Base-by-base conservation (phyloP, 1,140 invertebrate genomes). In the Ridgeia piscesae region DNA sequence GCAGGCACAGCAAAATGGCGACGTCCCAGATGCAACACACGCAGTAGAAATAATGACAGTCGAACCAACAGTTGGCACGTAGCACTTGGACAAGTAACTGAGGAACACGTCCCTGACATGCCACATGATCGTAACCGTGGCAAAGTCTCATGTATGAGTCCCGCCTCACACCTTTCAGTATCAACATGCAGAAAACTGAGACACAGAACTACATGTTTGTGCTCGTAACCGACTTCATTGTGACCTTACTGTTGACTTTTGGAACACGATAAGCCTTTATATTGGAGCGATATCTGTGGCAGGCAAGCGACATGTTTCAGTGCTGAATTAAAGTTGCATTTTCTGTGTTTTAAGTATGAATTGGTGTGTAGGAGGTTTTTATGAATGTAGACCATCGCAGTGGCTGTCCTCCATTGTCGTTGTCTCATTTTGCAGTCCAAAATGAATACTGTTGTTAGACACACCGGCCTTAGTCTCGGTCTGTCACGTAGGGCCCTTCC, bases 41-140 rank as follows among this genome's bases (percentile, higher is more conserved):
- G 94, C 94, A 91, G 94, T 95, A 4, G 95, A 95, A 93, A 94
- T 95, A 9, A 94, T 94, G 91, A 93, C 94, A 33, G 93, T 94
- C 35, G 93, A 95, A 77, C 58, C 58, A 21, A 27, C 58, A 0
- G 58, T 77, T 4, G 58, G 11, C 27, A 77, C 58, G 58, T 77
- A 77, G 27, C 58, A 77, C 27, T 21, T 77, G 58, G 58, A 77
- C 17, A n/a, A n/a, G 58, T 21, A 27, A 77, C 58, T 77, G 58
- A 21, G 11, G 58, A n/a, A 77, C 58, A 77, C 11, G 11, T 77
- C 11, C 58, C 27, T 9, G 11, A 27, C 58, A 77, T 77, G 58
- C 2, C 11, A 77, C 58, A 77, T 31, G 8, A 1, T 77, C 58
- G 27, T 1, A 27, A 21, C 27, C 58, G 58, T 77, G 58, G 58